Conservation (phyloP, 2,797 vertebrate genomes). For the Tokudaia muenninki region DNA sequence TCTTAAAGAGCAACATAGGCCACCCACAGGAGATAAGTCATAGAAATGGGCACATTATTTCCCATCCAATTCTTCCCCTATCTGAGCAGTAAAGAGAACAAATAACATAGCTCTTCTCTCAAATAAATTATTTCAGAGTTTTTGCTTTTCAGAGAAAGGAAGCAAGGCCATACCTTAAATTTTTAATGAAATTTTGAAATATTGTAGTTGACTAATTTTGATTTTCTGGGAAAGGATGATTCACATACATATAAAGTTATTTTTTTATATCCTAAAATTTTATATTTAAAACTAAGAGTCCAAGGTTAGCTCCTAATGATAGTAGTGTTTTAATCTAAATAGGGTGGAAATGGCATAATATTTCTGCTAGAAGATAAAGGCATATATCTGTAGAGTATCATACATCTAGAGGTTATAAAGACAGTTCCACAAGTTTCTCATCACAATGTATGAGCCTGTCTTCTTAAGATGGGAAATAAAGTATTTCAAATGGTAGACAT, state of each 20-base stretch:
- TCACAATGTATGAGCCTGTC: not conserved
- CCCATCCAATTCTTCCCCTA: slow-evolving; percentile 16
- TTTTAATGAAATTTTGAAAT: not conserved
- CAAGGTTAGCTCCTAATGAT: slow-evolving; percentile 44
- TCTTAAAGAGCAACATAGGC: not conserved
- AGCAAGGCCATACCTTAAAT: not conserved
- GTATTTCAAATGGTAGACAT: not conserved
- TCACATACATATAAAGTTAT: not conserved
- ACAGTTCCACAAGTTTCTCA: slow-evolving; percentile 48
- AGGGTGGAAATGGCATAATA: not conserved
- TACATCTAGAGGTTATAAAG: not conserved
- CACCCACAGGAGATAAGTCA: not conserved
- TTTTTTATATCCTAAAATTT: not conserved
- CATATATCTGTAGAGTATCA: not conserved
- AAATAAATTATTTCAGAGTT: not conserved
- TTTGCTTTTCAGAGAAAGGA: slow-evolving; percentile 30
- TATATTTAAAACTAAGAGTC: slow-evolving; percentile 26
- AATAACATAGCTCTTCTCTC: not conserved
- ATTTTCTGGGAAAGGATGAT: slow-evolving; percentile 36
- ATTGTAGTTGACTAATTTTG: not conserved
- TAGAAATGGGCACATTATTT: not conserved
- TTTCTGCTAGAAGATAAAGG: slow-evolving; percentile 47
- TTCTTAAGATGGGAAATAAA: slow-evolving; percentile 35
- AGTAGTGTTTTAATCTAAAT: slow-evolving; percentile 38
- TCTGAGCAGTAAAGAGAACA: not conserved